phyloP scores from a whole-genome alignment of 1,140 invertebrate genomes.

The Adelges cooleyi region DNA sequence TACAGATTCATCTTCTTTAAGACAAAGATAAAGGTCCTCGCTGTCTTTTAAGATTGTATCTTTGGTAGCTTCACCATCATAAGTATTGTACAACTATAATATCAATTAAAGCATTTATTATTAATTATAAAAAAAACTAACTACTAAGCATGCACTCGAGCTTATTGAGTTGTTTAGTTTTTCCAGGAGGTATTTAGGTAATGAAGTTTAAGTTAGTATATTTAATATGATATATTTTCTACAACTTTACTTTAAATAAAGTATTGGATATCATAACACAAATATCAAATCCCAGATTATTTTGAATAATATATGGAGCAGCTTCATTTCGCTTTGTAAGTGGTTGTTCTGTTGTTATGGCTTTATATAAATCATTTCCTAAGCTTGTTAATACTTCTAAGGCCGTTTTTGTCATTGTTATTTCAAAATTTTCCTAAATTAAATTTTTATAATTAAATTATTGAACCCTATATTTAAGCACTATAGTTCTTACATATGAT shows the following conservation, averaged over 20 bases:
- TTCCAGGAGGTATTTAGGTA: too few species aligned
- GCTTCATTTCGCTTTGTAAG: slow-evolving; percentile 44
- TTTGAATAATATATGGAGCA: slow-evolving; percentile 70
- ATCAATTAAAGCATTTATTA: too few species aligned
- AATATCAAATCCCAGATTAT: slow-evolving; percentile 67
- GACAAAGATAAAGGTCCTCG: slow-evolving; percentile 6
- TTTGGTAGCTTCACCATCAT: slow-evolving; percentile 37
- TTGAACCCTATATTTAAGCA: neutral
- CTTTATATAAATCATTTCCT: slow-evolving; percentile 41
- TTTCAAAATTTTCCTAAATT: slow-evolving; percentile 66
- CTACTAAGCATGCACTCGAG: too few species aligned
- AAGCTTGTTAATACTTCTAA: slow-evolving; percentile 56
- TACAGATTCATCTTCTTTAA: neutral
- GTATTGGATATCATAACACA: slow-evolving; percentile 39
- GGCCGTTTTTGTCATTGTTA: slow-evolving; percentile 81
- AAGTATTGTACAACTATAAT: slow-evolving; percentile 10
- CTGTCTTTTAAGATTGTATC: slow-evolving; percentile 6
- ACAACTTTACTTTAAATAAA: neutral
- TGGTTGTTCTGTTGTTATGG: slow-evolving; percentile 38
- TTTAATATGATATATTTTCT: neutral
- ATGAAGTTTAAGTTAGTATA: too few species aligned
- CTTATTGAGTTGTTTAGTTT: too few species aligned
- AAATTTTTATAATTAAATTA: neutral
- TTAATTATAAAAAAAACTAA: too few species aligned
- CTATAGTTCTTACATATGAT: slow-evolving; percentile 23